Conservation (phyloP, 2,888 invertebrate species). For the Himalopsyche kuldschensis region DNA sequence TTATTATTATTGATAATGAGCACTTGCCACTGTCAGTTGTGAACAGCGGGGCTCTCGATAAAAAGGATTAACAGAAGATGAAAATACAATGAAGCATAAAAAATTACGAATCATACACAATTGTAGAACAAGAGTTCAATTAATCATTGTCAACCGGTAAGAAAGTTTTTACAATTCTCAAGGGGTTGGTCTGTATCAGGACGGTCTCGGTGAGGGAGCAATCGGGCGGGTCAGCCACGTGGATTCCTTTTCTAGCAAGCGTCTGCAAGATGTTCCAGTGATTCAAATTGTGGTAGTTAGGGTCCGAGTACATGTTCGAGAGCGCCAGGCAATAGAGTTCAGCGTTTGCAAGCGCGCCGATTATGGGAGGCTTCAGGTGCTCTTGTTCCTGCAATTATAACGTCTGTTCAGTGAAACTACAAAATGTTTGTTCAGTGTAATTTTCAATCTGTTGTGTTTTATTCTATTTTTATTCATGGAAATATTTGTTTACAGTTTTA, state of each 20-base stretch:
- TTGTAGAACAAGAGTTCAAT: too few relatives aligned
- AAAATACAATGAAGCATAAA: too few relatives aligned
- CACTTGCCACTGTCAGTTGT: too few relatives aligned
- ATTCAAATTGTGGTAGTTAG: constrained; percentile 93
- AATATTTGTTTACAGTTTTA: too few relatives aligned
- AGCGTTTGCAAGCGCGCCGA: constrained; percentile 88
- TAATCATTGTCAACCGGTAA: too few relatives aligned
- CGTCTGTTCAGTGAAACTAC: not conserved
- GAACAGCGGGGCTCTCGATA: too few relatives aligned
- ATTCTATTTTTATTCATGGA: too few relatives aligned
- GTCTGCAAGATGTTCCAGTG: constrained; percentile 95
- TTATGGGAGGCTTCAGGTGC: constrained; percentile 90
- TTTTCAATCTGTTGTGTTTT: too few relatives aligned
- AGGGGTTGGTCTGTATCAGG: constrained; percentile 92
- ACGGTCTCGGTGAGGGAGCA: constrained; percentile 92
- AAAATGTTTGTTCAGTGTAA: too few relatives aligned
- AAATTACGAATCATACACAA: too few relatives aligned
- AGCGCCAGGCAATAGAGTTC: constrained; percentile 93
- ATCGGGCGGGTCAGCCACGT: constrained; percentile 80
- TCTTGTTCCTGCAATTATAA: constrained; percentile 75
- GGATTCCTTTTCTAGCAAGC: constrained; percentile 87
- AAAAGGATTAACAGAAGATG: too few relatives aligned
- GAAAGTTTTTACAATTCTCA: constrained; percentile 76
- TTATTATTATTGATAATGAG: too few relatives aligned
- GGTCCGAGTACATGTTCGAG: constrained; percentile 94